Conservation (phyloP, 2,888 invertebrate species). For the Megastigmus dorsalis region DNA sequence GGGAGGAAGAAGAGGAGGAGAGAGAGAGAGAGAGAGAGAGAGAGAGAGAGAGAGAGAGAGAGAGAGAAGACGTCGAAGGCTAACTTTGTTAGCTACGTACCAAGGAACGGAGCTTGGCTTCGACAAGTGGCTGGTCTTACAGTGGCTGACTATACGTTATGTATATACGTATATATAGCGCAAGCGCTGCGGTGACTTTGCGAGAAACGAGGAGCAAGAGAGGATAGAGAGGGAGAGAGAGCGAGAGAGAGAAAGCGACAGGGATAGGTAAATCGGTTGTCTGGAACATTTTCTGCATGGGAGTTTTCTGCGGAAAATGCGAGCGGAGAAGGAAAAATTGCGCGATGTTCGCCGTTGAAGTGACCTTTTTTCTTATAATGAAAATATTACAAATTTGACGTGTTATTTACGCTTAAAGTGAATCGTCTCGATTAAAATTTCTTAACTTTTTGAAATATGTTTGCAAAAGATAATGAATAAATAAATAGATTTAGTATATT, state of each 20-base stretch:
- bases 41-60: not conserved
- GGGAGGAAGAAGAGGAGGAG: not conserved
- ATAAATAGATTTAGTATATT: too few species aligned
- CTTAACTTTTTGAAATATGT: too few species aligned
- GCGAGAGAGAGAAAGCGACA: not conserved
- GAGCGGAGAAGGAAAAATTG: too few species aligned
- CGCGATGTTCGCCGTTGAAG: too few species aligned
- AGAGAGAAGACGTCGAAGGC: slow-evolving; percentile 64
- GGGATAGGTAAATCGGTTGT: too few species aligned
- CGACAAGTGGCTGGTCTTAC: slow-evolving; percentile 64
- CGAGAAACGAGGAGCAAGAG: not conserved
- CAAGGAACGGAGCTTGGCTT: slow-evolving; percentile 69
- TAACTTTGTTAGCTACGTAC: slow-evolving; percentile 71
- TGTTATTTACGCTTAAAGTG: too few species aligned
- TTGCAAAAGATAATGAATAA: too few species aligned
- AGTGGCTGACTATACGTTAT: not conserved
- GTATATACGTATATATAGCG: slow-evolving; percentile 46
- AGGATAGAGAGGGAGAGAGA: slow-evolving; percentile 25
- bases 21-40: not conserved
- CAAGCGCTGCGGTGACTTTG: slow-evolving; percentile 61
- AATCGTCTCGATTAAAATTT: too few species aligned
- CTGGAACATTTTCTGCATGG: too few species aligned
- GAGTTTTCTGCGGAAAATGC: too few species aligned
- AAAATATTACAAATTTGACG: too few species aligned
- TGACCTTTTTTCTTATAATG: too few species aligned